These are phyloP conservation scores for Melanostigma gelatinosum DNA, from an alignment of 2,113 vertebrate species.

Conservation along the genomic window DNA sequence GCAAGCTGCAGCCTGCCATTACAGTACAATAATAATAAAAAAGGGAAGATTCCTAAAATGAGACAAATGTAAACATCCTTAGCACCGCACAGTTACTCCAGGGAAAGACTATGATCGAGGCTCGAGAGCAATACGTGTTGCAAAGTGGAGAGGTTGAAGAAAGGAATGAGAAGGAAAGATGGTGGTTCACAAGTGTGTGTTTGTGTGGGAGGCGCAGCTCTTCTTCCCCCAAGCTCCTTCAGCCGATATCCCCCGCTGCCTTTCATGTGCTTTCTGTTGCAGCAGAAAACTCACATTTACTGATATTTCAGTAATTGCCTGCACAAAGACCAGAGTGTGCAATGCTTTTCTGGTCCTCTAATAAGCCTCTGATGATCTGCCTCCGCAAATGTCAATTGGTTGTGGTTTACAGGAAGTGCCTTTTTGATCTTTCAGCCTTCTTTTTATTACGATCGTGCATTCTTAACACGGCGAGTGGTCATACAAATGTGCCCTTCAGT, in stretches of 20 bases:
- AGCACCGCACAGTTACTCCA: conserved; percentile 13
- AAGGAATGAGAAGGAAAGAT: conserved; percentile 46
- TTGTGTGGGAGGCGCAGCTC: conserved; percentile 74
- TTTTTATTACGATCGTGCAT: not conserved
- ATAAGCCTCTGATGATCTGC: not conserved
- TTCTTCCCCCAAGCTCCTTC: conserved; percentile 66
- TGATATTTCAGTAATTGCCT: conserved; percentile 20
- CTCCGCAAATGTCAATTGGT: not conserved
- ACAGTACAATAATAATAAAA: conserved; percentile 18
- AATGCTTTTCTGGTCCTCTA: not conserved
- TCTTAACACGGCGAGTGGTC: not conserved
- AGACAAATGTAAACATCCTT: conserved; percentile 9
- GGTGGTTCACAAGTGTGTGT: conserved; percentile 55
- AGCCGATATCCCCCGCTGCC: conserved; percentile 38
- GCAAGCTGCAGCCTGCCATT: conserved; percentile 33
- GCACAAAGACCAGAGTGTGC: not conserved
- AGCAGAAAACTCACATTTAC: conserved; percentile 25
- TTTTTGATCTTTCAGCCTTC: not conserved
- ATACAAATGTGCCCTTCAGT: conserved; percentile 2
- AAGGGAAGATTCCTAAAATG: conserved; percentile 5
- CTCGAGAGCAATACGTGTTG: not conserved
- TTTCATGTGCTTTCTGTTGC: conserved; percentile 27
- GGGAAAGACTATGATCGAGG: conserved; percentile 20
- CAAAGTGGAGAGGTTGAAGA: conserved; percentile 15
- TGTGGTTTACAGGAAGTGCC: not conserved